A percentile compares a stretch with the other conserved stretches of the same genome.
These are phyloP conservation scores for Drosophila elegans DNA, from an alignment of 1,140 invertebrate genomes.

Conservation along the genomic window DNA sequence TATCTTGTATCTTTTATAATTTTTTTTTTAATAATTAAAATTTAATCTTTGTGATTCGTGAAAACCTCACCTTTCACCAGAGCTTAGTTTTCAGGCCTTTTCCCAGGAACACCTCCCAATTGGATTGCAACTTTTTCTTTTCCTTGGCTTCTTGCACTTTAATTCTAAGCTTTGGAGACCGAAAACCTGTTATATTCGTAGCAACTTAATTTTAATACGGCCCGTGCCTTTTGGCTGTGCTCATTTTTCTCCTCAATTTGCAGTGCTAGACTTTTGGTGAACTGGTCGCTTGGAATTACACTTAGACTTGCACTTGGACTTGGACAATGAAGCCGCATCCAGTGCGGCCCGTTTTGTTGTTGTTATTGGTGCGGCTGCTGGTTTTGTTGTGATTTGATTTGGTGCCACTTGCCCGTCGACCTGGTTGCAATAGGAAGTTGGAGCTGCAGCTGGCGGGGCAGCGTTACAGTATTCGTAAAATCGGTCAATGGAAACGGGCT, in stretches of 20 bases:
- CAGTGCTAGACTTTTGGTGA: slow-evolving; percentile 57
- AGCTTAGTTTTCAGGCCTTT: background rate
- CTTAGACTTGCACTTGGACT: slow-evolving; percentile 42
- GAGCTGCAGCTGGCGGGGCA: slow-evolving; percentile 45
- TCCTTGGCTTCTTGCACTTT: slow-evolving; percentile 28
- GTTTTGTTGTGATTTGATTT: slow-evolving; percentile 42
- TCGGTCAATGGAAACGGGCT: slow-evolving; percentile 81
- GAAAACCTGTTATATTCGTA: slow-evolving; percentile 31
- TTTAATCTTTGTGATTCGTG: background rate
- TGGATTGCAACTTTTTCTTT: slow-evolving; percentile 41
- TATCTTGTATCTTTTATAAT: no score
- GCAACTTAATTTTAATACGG: slow-evolving; percentile 67
- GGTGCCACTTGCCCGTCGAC: slow-evolving; percentile 48
- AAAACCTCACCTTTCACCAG: slow-evolving; percentile 1
- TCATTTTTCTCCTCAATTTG: slow-evolving; percentile 35
- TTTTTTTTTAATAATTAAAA: no score
- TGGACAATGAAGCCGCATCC: slow-evolving; percentile 54
- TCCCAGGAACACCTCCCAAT: slow-evolving; percentile 25
- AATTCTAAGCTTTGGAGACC: slow-evolving; percentile 26
- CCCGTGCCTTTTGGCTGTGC: slow-evolving; percentile 49
- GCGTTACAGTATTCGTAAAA: slow-evolving; percentile 69
- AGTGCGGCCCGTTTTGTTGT: slow-evolving; percentile 28
- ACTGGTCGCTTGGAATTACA: slow-evolving; percentile 47
- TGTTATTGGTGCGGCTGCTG: slow-evolving; percentile 47
- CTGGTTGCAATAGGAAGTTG: slow-evolving; percentile 25